Evolutionary conservation across 2,797 vertebrate genomes (phyloP), one percentile per base, ranked within the genome.

Genomic region (Pempheris klunzingeri): DNA sequence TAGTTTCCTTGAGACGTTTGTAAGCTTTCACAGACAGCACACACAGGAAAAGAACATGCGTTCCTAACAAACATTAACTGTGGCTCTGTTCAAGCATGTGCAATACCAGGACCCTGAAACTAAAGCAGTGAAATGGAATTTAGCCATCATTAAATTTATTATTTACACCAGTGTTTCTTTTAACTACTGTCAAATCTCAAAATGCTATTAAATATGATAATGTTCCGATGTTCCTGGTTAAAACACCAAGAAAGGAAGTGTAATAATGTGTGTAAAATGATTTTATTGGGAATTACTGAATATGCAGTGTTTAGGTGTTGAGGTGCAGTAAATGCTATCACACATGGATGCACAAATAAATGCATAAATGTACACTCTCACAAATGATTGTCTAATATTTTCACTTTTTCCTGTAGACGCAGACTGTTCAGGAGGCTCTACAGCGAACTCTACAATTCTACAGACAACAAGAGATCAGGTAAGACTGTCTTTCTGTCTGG

Each of bases 381-480:
- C 7, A 30, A 9, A 5, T 15, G 3, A 44, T 49, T 39, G 17
- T 52, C 12, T 77, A 32, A 82, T 54, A 24, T 47, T 57, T 49
- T 53, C 5, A 24, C 57, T 17, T 85, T 67, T 52, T 71, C 71
- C 84, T 88, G 0, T 88, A 99, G 98, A 97, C 95, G 28, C 97
- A 98, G 94, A 99, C 95, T 67, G 97, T 99, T 92, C 96, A 94
- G 86, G 96, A 97, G 79, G 98, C 97, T 91, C 95, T 99, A 52
- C 97, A 98, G 93, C 96, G 96, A 93, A 99, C 98, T 8, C 87
- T 99, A 82, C 96, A 97, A 67, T 94, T 96, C 93, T 98, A 98
- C 93, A 96, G 96, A 80, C 96, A 96, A 84, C 96, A 97, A 88
- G 96, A 97, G 84, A 96, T 96, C 88, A 96, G 97, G 98, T 99